Base-by-base conservation (phyloP, 2,888 invertebrate species). In the Trichopria drosophilae region DNA sequence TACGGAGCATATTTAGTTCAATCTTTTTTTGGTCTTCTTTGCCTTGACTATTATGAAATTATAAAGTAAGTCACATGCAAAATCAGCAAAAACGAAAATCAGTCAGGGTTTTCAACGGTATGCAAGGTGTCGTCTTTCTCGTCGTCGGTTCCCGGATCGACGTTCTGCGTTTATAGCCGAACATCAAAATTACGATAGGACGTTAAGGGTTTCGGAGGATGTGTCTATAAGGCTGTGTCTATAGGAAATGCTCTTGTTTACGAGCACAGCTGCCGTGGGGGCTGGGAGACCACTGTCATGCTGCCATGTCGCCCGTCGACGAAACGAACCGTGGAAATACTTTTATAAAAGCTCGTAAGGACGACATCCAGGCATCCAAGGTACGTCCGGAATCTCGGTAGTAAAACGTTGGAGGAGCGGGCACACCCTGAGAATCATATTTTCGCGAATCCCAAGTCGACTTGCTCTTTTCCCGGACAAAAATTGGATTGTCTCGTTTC, bases 161-260 rank as follows among this genome's bases (percentile, higher is more conserved):
- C 31, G n/a, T 29, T 19, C 36, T 32, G 51, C 55, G 59, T 63
- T 60, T 57, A 59, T 48, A 29, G 39, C 42, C 22, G 41, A 44
- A 44, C 61, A 65, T 63, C 59, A 61, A 62, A 65, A 66, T 66
- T 67, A 66, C 63, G 68, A 66, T 58, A 36, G 42, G 40, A 58
- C 63, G 60, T 63, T 67, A 67, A 67, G 57, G 59, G 52, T 52
- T 53, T 57, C 59, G 52, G 55, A 59, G 54, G 59, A 46, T 50
- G n/a, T n/a, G n/a, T n/a, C n/a, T 45, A 40, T 34, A 28, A 35
- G 18, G 16, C 53, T 39, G 9, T 18, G 19, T 15, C 41, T 26
- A 35, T 49, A 43, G 58, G 49, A 50, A 55, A 54, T 50, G 56
- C 32, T 47, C 50, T 15, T 53, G 49, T 61, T 63, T 60, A 61